Evolutionary conservation across 2,113 vertebrate species (phyloP), one percentile per base, ranked within the genome.

Genomic region (Megalops atlanticus): DNA sequence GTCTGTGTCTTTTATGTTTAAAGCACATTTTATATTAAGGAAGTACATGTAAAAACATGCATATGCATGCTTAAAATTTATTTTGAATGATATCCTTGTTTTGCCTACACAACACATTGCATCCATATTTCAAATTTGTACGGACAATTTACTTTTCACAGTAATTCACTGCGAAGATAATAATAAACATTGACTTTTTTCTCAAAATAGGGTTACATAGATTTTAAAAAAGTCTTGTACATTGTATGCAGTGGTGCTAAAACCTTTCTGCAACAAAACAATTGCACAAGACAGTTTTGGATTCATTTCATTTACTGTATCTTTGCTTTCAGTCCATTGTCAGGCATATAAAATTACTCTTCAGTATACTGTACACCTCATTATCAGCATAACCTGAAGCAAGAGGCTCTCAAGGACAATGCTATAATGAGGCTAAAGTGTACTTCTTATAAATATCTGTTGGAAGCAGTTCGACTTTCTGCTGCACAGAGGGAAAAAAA

Each of bases 351-450:
- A 88, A 88, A 89, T 92, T 86, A 92, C 88, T 79, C 85, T 85
- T 82, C 81, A 86, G 91, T 82, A 86, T 84, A 84, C 76, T 81
- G 80, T 87, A 86, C 89, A 89, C 85, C 88, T 93, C 91, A 92
- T 93, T 92, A 92, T 88, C 91, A 92, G 85, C 88, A 90, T 89
- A 89, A 92, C 92, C 89, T 90, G 86, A 87, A 91, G 90, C 87
- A 88, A 89, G 87, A 31, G 27, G 80, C 88, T 90, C 89, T 92
- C 89, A 94, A 93, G 91, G 91, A 91, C 89, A 88, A 87, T 80
- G 87, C 85, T 90, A 82, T 91, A 89, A 92, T 88, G 86, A 89
- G 84, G 86, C 73, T 31, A 8, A 82, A 39, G 41, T 71, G 18
- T 69, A 68, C 84, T 88, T 89, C 85, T 85, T 79, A 86, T 85